Evolutionary conservation across 1,140 invertebrate genomes (phyloP).

Genomic region (Cepaea nemoralis): DNA sequence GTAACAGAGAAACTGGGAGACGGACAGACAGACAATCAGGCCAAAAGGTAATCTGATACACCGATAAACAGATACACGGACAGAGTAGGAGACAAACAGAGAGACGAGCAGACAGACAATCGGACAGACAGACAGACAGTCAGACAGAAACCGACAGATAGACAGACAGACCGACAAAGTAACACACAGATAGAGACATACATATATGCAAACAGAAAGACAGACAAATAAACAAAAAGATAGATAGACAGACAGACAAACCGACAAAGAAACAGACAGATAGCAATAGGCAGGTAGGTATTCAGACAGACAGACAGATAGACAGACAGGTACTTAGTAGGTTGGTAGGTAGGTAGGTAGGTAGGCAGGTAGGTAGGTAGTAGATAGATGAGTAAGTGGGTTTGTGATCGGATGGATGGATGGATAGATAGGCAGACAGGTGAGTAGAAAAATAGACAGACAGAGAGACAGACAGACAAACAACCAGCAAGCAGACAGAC

Average conservation of each 20-base stretch:
- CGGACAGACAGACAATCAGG: background rate
- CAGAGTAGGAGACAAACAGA: background rate
- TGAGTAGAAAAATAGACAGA: no score
- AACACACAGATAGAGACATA: background rate
- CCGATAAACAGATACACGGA: background rate
- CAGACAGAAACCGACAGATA: background rate
- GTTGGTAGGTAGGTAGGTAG: no score
- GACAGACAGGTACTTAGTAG: background rate
- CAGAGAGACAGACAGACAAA: slow-evolving; percentile 9
- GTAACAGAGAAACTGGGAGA: background rate
- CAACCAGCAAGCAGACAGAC: background rate
- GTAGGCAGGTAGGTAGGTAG: no score
- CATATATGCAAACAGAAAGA: background rate
- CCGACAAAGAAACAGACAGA: background rate
- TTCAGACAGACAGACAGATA: slow-evolving; percentile 2
- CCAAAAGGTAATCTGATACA: background rate
- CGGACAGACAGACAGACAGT: background rate
- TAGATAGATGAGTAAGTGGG: no score
- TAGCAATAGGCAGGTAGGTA: background rate
- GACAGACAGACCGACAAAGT: background rate
- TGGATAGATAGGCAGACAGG: no score
- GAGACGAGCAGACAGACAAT: background rate
- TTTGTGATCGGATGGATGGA: no score
- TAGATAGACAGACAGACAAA: background rate
- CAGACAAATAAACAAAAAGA: background rate